Percentiles rank a stretch among this genome's conserved stretches.
Conservation (phyloP, 2,888 invertebrate genomes). For the Yponomeuta sedellus region DNA sequence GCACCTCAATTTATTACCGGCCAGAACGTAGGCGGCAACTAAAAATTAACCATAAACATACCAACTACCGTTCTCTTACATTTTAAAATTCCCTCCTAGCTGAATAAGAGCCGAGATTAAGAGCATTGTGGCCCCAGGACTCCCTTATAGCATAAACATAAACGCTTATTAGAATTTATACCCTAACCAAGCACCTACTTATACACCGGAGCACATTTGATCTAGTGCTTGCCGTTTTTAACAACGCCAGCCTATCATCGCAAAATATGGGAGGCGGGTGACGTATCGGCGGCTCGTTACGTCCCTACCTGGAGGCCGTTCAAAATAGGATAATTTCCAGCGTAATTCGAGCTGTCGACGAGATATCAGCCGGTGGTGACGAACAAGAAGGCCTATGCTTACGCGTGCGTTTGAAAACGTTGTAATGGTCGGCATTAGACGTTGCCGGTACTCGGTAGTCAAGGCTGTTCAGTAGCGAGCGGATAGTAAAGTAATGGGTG, state of each 20-base stretch:
- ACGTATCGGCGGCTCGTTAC: slow-evolving; percentile 53
- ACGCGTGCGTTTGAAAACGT: slow-evolving; percentile 30
- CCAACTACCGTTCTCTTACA: slow-evolving; percentile 52
- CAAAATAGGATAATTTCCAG: slow-evolving; percentile 61
- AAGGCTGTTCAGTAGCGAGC: slow-evolving; percentile 69
- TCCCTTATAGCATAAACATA: slow-evolving; percentile 50
- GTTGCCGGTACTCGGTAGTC: slow-evolving; percentile 64
- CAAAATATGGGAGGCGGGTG: slow-evolving; percentile 52
- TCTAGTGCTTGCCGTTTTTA: slow-evolving; percentile 54
- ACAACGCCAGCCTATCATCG: slow-evolving; percentile 56
- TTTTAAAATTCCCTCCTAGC: slow-evolving; percentile 59
- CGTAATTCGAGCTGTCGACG: slow-evolving; percentile 67
- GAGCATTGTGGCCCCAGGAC: slow-evolving; percentile 65
- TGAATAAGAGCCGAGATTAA: slow-evolving; percentile 68
- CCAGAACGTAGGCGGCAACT: slow-evolving; percentile 64
- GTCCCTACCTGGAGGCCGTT: slow-evolving; percentile 42
- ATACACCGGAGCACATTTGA: slow-evolving; percentile 41
- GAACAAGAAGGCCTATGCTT: slow-evolving; percentile 38
- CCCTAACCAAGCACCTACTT: slow-evolving; percentile 32
- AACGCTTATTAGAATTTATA: slow-evolving; percentile 70
- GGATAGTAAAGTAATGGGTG: slow-evolving; percentile 52
- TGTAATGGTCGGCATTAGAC: slow-evolving; percentile 42
- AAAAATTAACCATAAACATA: slow-evolving; percentile 55
- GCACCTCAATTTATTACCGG: slow-evolving; percentile 52
- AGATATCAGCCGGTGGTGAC: slow-evolving; percentile 63